Evolutionary conservation across 2,797 vertebrate genomes (phyloP), one percentile per base, ranked within the genome.

Genomic region (Notoglanidium macrostoma): DNA sequence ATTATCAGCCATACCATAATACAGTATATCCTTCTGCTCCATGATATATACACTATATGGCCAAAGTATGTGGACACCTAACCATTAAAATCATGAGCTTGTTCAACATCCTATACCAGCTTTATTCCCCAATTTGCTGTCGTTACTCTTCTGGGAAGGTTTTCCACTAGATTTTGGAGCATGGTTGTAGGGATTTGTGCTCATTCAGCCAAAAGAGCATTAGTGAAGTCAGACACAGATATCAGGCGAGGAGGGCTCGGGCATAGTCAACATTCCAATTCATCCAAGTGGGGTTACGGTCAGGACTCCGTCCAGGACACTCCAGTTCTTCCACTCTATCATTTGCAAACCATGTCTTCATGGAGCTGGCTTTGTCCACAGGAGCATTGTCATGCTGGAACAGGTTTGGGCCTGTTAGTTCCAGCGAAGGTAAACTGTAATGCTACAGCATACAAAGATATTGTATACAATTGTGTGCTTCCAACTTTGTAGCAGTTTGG

Each of bases 1-100:
- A 7, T 67, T 84, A 63, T 88, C 86, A 83, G 23, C 63, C 63
- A 70, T 32, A 83, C 63, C 11, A 35, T 83, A 86, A 88, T 67
- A 26, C 68, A 77, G 32, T 67, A 32, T 44, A 44, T 84, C 32
- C 67, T 15, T 55, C 32, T 49, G 46, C 61, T 61, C 46, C 21
- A 63, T 54, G 32, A 14, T 68, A 35, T 67, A 63, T 72, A 68
- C 46, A 49, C 15, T 19, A 8, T 67, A 29, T 82, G 9, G 61
- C 26, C 80, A 67, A 67, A 19, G 59, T 65, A 82, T 46, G 44
- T 23, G 26, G 35, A 80, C 23, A 8, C 21, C 32, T 26, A 40
- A 79, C 10, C 35, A 44, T 44, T 79, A 40, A 59, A 59, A 44
- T 79, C 19, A 23, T 59, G 15, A 51, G 26, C 73, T 78, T 40